Percentiles rank a stretch among this genome's conserved stretches.
Conservation (phyloP, 2,113 vertebrate genomes). For the Atlantisia rogersi region DNA sequence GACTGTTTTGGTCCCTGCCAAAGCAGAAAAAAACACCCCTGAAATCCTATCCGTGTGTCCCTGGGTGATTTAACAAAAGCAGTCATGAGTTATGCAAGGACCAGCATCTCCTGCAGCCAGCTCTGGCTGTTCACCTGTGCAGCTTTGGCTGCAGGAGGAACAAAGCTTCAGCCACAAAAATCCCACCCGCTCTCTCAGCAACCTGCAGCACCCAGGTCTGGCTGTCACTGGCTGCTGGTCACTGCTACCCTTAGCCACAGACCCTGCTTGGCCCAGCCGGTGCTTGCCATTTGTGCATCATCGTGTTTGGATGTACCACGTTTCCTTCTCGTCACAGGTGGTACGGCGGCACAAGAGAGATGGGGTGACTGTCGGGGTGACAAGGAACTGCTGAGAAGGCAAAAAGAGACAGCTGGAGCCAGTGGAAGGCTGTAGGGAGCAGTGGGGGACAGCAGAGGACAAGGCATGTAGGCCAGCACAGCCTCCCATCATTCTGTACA, state of each 20-base stretch:
- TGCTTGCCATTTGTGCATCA: constrained; percentile 45
- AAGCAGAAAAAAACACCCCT: not conserved
- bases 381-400: not conserved
- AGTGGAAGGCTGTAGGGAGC: constrained; percentile 17
- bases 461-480: not conserved
- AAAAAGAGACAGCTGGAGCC: not conserved
- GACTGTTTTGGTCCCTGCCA: not conserved
- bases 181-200: not conserved
- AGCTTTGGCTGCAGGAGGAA: not conserved
- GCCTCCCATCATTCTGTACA: not conserved
- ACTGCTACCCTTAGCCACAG: not conserved
- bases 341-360: not conserved
- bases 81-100: not conserved
- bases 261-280: constrained; percentile 5
- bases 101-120: fast-evolving
- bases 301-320: not conserved
- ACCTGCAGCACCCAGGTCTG: not conserved
- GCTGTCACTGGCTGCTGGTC: not conserved
- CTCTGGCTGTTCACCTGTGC: not conserved
- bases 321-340: not conserved
- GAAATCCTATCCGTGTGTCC: not conserved
- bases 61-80: not conserved
- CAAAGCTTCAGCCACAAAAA: not conserved
- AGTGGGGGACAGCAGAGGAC: not conserved
- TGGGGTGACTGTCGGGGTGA: constrained; percentile 3